Conservation (phyloP, 2,888 invertebrate genomes). For the Meiosimyza decipiens region DNA sequence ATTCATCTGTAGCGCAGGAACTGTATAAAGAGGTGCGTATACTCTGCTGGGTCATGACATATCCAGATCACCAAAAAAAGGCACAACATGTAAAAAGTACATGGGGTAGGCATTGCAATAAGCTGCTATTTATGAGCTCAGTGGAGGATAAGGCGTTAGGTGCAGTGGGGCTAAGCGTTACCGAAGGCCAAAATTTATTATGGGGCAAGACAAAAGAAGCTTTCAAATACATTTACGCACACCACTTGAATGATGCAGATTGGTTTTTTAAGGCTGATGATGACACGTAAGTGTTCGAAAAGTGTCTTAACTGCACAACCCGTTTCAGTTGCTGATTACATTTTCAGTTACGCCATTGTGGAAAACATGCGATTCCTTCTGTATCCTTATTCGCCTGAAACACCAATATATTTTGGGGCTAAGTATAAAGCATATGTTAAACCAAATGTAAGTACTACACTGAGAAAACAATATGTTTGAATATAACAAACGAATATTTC, state of each 20-base stretch:
- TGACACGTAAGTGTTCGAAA: constrained; percentile 83
- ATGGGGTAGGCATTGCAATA: constrained; percentile 94
- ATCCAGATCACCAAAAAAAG: constrained; percentile 88
- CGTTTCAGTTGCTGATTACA: too few species aligned
- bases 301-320: background rate
- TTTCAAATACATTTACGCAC: constrained; percentile 86
- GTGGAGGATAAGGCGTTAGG: constrained; percentile 79
- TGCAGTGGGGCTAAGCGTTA: constrained; percentile 82
- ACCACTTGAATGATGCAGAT: constrained; percentile 87
- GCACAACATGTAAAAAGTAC: constrained; percentile 94
- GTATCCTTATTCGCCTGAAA: constrained; percentile 76
- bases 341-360: constrained; percentile 85
- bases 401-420: constrained; percentile 91
- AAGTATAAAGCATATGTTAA: constrained; percentile 82
- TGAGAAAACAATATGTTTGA: too few species aligned
- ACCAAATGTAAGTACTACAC: constrained; percentile 63
- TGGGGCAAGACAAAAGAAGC: constrained; percentile 99
- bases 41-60: constrained; percentile 98
- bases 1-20: constrained; percentile 75
- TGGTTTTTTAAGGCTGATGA: constrained; percentile 99
- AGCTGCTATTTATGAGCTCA: constrained; percentile 88
- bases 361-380: constrained; percentile 96
- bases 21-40: constrained; percentile 83
- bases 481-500: too few species aligned
- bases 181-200: constrained; percentile 90